A percentile compares a stretch with the other conserved stretches of the same genome.
Evolutionary conservation across 2,113 vertebrate genomes (phyloP).

Genomic region (Turnix velox): DNA sequence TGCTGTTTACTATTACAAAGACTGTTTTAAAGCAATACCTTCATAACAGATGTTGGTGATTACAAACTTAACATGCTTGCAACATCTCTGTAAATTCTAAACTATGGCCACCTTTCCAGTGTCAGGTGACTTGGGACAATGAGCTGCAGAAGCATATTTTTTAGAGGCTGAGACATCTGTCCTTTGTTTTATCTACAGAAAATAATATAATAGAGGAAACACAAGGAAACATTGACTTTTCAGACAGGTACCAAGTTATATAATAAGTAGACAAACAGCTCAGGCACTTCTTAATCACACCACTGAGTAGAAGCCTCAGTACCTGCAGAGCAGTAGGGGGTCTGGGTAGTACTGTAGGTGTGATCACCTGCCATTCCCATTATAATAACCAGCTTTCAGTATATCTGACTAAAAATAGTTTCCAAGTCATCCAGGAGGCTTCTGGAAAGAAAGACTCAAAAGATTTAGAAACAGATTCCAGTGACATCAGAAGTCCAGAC

Average conservation of each 20-base stretch:
- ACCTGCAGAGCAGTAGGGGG: neutral
- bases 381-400: neutral
- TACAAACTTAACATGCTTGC: neutral
- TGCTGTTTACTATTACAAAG: neutral
- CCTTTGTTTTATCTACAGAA: neutral
- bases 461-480: constrained; percentile 25
- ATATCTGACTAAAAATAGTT: constrained; percentile 10
- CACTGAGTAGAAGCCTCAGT: neutral
- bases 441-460: constrained; percentile 15
- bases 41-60: neutral
- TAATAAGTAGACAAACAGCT: neutral
- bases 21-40: neutral
- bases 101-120: neutral
- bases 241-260: neutral
- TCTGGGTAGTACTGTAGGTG: neutral
- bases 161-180: neutral
- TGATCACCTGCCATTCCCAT: neutral
- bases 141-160: neutral
- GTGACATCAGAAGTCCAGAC: constrained; percentile 5
- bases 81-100: neutral
- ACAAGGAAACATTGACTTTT: neutral
- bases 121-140: neutral
- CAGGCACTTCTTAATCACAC: neutral
- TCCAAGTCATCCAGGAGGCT: neutral
- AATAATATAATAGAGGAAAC: neutral